Conservation (phyloP, 2,113 vertebrate species). For the Xyliphius kryptos region DNA sequence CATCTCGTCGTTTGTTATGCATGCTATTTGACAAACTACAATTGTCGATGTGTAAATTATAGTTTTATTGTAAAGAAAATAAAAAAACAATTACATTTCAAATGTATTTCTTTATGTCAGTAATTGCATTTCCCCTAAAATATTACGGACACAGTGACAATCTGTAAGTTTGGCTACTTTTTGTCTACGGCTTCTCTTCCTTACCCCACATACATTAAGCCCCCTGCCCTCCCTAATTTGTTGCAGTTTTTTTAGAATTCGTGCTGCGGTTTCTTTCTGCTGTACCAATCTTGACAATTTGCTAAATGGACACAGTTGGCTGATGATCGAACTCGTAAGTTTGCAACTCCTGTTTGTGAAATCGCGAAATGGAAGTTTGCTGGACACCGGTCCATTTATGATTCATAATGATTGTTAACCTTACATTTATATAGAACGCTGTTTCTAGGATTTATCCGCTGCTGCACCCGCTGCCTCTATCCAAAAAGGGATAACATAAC, state of each 20-base stretch:
- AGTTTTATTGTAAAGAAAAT: no score
- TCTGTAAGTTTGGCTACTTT: conserved; percentile 34
- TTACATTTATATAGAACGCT: no score
- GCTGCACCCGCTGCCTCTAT: conserved; percentile 5
- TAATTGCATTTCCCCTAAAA: no score
- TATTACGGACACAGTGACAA: no score
- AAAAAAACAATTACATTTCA: no score
- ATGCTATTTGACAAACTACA: no score
- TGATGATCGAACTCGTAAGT: conserved; percentile 35
- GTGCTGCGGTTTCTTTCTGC: not conserved
- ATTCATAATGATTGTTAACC: not conserved
- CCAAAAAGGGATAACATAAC: conserved; percentile 17
- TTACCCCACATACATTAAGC: not conserved
- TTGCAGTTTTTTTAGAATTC: conserved; percentile 2
- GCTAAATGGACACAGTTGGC: not conserved
- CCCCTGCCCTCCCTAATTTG: conserved; percentile 1
- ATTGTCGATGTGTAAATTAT: no score
- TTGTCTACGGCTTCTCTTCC: conserved; percentile 2
- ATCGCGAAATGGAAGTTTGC: not conserved
- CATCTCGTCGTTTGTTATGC: no score
- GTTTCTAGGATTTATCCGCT: conserved; percentile 1
- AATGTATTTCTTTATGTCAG: no score
- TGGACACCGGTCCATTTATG: not conserved
- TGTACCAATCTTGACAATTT: not conserved
- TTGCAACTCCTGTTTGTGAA: conserved; percentile 52